Percentiles rank a stretch among this genome's conserved stretches.
These are phyloP conservation scores for Pseudanteris insignis DNA, from an alignment of 2,888 invertebrate species.

Conservation along the genomic window DNA sequence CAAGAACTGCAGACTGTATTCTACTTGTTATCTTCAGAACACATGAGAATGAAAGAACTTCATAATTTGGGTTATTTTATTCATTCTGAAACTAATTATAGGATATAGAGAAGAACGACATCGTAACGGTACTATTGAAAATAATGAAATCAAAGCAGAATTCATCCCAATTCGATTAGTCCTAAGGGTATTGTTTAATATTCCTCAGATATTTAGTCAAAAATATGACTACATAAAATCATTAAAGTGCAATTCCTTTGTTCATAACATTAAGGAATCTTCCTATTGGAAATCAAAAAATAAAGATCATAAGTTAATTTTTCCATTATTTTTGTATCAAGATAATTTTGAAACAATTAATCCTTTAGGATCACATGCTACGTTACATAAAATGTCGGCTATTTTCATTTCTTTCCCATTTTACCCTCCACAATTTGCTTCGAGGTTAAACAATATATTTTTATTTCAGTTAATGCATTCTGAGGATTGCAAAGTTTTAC, in stretches of 20 bases:
- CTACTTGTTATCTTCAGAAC: slow-evolving; percentile 8
- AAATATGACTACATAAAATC: neutral
- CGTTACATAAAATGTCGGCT: slow-evolving; percentile 10
- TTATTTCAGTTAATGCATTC: slow-evolving; percentile 10
- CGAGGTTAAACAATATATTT: slow-evolving; percentile 12
- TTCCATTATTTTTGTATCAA: slow-evolving; percentile 2
- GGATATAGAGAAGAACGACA: slow-evolving; percentile 7
- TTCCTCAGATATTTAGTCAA: neutral
- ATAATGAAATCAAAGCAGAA: slow-evolving; percentile 8
- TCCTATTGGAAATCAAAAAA: slow-evolving; percentile 8
- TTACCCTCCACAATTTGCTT: slow-evolving; percentile 5
- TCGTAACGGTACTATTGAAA: slow-evolving; percentile 3
- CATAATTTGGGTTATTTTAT: slow-evolving; percentile 9
- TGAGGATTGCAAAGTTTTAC: slow-evolving; percentile 6
- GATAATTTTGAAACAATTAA: slow-evolving; percentile 1
- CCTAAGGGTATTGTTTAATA: neutral
- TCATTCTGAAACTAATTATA: slow-evolving; percentile 12
- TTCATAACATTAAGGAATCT: slow-evolving; percentile 7
- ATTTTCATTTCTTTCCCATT: neutral
- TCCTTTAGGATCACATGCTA: slow-evolving; percentile 13
- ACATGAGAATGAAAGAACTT: slow-evolving; percentile 13
- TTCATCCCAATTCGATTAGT: slow-evolving; percentile 4
- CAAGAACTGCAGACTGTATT: slow-evolving; percentile 18
- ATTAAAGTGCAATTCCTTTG: neutral
- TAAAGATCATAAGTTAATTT: slow-evolving; percentile 1